Evolutionary conservation across 2,888 invertebrate species (phyloP).

Genomic region (Eilema sororculum): DNA sequence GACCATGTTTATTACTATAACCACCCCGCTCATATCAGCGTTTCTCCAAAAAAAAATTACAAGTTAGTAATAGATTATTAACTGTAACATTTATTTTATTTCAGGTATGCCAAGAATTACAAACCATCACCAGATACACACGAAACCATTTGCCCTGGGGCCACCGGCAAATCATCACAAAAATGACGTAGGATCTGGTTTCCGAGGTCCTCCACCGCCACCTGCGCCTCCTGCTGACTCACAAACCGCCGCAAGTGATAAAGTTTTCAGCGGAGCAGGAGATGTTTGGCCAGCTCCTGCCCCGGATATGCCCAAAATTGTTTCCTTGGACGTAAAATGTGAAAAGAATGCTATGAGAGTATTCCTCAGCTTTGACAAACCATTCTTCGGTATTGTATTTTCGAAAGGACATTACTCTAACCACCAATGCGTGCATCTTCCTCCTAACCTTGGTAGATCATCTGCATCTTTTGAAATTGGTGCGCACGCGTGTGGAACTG

Average conservation of each 20-base stretch:
- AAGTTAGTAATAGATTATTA: background rate
- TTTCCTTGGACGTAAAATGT: constrained; percentile 96
- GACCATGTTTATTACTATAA: too few species aligned
- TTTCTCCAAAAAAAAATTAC: too few species aligned
- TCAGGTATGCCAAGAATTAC: constrained; percentile 83
- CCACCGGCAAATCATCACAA: constrained; percentile 83
- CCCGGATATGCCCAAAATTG: constrained; percentile 97
- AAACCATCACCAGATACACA: constrained; percentile 83
- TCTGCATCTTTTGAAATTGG: constrained; percentile 96
- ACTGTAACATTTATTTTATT: constrained; percentile 44
- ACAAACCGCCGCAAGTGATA: constrained; percentile 87
- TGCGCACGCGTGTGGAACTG: constrained; percentile 96
- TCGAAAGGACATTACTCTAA: constrained; percentile 98
- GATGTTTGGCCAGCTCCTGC: constrained; percentile 95
- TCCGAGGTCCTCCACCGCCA: constrained; percentile 90
- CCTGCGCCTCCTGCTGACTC: constrained; percentile 80
- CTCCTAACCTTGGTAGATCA: constrained; percentile 94
- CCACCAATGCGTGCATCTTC: constrained; percentile 96
- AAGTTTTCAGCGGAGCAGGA: constrained; percentile 87
- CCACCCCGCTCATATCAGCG: too few species aligned
- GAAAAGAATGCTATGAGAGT: constrained; percentile 98
- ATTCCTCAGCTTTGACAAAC: constrained; percentile 96
- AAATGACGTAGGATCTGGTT: constrained; percentile 87
- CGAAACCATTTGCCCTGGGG: constrained; percentile 80
- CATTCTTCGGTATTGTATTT: constrained; percentile 98